A percentile compares a stretch with the other conserved stretches of the same genome.
Evolutionary conservation across 2,888 invertebrate genomes (phyloP).

Genomic region (Drosophila aldrichi): DNA sequence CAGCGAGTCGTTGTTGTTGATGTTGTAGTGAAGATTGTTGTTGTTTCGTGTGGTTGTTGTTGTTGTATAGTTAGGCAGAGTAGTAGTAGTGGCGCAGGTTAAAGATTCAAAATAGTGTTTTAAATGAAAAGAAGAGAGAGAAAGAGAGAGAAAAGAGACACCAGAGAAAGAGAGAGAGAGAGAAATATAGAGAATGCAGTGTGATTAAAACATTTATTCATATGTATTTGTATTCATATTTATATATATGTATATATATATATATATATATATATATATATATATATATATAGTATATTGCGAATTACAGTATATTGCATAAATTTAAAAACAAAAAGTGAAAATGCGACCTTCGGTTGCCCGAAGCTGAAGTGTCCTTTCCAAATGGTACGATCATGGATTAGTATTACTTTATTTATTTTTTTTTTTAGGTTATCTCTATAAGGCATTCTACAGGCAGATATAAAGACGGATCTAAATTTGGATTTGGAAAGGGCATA

Average conservation of each 20-base stretch:
- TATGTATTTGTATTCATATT: constrained; percentile 50
- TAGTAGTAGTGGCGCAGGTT: constrained; percentile 72
- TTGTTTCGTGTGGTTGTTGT: constrained; percentile 54
- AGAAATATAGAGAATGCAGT: constrained; percentile 73
- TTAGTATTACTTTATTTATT: constrained; percentile 8
- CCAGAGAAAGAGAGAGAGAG: constrained; percentile 67
- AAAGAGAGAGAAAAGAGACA: constrained; percentile 71
- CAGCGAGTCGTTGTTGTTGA: constrained; percentile 66
- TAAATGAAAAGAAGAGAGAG: constrained; percentile 68
- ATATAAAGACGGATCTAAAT: constrained; percentile 37
- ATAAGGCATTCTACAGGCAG: constrained; percentile 60
- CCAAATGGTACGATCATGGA: constrained; percentile 23
- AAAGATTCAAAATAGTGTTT: constrained; percentile 76
- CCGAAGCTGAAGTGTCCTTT: constrained; percentile 55
- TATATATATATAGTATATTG: constrained; percentile 36
- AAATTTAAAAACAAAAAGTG: constrained; percentile 26
- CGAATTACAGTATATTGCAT: constrained; percentile 26
- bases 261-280: constrained; percentile 64
- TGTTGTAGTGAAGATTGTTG: constrained; percentile 47
- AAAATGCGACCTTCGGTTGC: constrained; percentile 37
- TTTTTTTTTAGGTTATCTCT: constrained; percentile 38
- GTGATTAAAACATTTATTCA: constrained; percentile 77
- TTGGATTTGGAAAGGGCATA: constrained; percentile 47
- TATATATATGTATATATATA: constrained; percentile 44
- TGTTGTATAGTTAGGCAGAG: constrained; percentile 64